Evolutionary conservation across 2,113 vertebrate genomes (phyloP).

Genomic region (Oreochromis aureus): DNA sequence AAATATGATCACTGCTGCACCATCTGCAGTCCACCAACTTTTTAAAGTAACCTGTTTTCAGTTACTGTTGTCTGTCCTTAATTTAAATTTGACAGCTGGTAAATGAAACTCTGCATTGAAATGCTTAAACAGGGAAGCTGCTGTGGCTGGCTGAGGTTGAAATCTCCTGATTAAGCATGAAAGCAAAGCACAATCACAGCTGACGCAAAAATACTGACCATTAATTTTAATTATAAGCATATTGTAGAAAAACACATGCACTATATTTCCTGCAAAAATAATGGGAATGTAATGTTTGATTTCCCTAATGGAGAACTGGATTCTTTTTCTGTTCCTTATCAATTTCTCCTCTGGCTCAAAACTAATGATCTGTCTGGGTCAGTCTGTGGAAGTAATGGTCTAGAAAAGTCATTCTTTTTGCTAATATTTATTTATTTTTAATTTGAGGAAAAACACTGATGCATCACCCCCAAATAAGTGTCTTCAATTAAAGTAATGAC

Average conservation of each 20-base stretch:
- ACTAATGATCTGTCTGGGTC: neutral
- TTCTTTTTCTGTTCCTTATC: neutral
- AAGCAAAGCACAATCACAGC: neutral
- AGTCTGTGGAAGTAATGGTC: neutral
- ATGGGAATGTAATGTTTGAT: neutral
- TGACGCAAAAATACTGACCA: neutral
- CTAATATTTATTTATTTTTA: neutral
- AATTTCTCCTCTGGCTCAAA: neutral
- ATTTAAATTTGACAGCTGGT: neutral
- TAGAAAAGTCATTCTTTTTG: neutral
- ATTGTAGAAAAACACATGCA: neutral
- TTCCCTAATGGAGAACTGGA: neutral
- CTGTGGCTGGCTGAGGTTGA: neutral
- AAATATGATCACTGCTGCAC: conserved; percentile 5
- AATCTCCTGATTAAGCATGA: neutral
- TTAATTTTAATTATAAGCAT: neutral
- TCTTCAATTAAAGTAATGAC: neutral
- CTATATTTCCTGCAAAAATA: neutral
- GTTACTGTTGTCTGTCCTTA: neutral
- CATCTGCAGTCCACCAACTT: neutral
- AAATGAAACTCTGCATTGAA: neutral
- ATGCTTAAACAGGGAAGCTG: neutral
- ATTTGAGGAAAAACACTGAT: neutral
- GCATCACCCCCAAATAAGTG: neutral
- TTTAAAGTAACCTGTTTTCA: neutral